A percentile compares a stretch with the other conserved stretches of the same genome.
Evolutionary conservation across 1,140 invertebrate genomes (phyloP).

Genomic region (Homalodisca vitripennis): DNA sequence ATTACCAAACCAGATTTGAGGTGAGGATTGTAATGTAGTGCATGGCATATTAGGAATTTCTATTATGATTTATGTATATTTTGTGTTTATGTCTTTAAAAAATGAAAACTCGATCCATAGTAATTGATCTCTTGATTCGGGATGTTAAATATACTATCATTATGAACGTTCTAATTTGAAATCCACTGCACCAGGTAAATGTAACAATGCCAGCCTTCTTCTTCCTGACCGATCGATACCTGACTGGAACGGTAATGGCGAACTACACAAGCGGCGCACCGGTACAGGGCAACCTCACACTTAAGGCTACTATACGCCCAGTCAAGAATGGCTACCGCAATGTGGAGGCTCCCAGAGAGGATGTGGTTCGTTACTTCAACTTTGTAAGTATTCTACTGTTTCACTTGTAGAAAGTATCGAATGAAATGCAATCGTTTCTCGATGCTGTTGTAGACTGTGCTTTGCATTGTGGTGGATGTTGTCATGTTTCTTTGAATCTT

Average conservation of each 20-base stretch:
- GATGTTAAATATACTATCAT: too few relatives aligned
- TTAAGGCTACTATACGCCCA: conserved; percentile 73
- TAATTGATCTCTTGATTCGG: too few relatives aligned
- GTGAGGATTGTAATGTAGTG: too few relatives aligned
- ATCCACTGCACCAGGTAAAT: too few relatives aligned
- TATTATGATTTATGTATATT: conserved; percentile 10
- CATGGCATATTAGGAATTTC: background rate
- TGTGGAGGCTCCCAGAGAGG: conserved; percentile 43
- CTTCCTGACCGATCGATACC: conserved; percentile 77
- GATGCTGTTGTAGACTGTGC: background rate
- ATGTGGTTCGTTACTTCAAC: conserved; percentile 64
- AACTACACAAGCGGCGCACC: conserved; percentile 91
- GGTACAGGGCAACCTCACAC: conserved; percentile 80
- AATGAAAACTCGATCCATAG: too few relatives aligned
- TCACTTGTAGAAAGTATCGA: background rate
- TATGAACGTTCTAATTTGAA: too few relatives aligned
- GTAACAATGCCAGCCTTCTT: conserved; percentile 94
- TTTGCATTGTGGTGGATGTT: background rate
- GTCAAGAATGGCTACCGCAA: conserved; percentile 46
- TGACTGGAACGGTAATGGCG: conserved; percentile 83
- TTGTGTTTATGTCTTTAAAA: too few relatives aligned
- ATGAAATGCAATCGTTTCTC: background rate
- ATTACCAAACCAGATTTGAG: conserved; percentile 89
- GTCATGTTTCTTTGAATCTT: too few relatives aligned
- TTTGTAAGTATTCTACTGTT: conserved; percentile 60